Evolutionary conservation across 2,797 vertebrate species (phyloP).

Genomic region (Lacerta bilineata): DNA sequence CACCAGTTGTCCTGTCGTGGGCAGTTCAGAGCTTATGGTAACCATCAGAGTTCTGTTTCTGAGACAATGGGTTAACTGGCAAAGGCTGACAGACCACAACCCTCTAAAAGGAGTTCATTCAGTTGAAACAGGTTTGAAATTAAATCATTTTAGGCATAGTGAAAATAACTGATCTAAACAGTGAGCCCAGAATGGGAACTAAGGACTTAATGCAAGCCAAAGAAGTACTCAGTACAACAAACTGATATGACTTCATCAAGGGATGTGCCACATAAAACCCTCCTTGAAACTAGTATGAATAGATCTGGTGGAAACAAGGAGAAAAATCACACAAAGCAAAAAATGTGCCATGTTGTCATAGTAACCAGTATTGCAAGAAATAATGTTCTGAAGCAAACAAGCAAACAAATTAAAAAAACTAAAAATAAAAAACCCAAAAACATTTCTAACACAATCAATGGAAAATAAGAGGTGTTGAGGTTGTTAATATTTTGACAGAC

Average conservation of each 20-base stretch:
- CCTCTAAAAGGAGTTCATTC: not conserved
- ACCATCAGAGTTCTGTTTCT: not conserved
- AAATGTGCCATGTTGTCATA: not conserved
- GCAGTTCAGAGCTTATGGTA: not conserved
- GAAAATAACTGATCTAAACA: not conserved
- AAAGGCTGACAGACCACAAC: too few relatives aligned
- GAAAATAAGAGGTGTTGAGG: conserved; percentile 1
- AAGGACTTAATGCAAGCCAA: not conserved
- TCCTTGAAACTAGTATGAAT: not conserved
- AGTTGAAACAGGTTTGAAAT: not conserved
- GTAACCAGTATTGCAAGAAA: not conserved
- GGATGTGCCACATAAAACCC: not conserved
- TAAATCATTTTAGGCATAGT: not conserved
- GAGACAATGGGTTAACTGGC: not conserved
- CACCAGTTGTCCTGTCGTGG: not conserved
- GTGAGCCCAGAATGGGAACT: not conserved
- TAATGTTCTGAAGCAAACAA: not conserved
- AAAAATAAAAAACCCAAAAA: not conserved
- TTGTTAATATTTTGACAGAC: conserved; percentile 34
- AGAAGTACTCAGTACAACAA: not conserved
- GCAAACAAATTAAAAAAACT: too few relatives aligned
- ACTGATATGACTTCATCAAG: not conserved
- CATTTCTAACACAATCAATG: conserved; percentile 18
- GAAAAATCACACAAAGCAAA: not conserved
- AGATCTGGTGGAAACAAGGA: not conserved